A percentile compares a stretch with the other conserved stretches of the same genome.
phyloP scores from a whole-genome alignment of 2,888 invertebrate genomes.

The Epiblema foenella region DNA sequence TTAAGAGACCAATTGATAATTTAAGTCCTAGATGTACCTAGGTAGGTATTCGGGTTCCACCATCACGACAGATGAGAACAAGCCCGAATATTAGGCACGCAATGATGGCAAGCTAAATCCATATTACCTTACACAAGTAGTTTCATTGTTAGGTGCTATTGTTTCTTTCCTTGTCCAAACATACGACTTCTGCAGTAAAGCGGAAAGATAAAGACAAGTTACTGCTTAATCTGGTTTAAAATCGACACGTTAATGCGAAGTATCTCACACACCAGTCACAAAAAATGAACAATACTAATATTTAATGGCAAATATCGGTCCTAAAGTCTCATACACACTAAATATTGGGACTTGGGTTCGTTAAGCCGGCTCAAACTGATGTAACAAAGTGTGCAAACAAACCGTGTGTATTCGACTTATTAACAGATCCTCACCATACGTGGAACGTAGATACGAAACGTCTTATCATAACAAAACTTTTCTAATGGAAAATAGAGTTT shows the following conservation, averaged over 20 bases:
- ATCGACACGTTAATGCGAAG: slow-evolving; percentile 72
- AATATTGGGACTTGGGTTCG: slow-evolving; percentile 78
- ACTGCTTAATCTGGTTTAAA: slow-evolving; percentile 63
- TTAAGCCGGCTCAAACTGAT: slow-evolving; percentile 80
- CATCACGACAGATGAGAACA: too few relatives aligned
- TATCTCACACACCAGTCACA: slow-evolving; percentile 66
- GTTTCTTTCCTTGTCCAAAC: neutral
- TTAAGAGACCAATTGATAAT: too few relatives aligned
- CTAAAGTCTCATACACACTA: slow-evolving; percentile 78
- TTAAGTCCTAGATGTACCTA: too few relatives aligned
- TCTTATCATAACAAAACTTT: slow-evolving; percentile 43
- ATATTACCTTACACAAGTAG: neutral
- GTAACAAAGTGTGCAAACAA: slow-evolving; percentile 79
- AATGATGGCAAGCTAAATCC: neutral
- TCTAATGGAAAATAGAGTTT: slow-evolving; percentile 49
- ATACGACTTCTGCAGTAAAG: slow-evolving; percentile 34
- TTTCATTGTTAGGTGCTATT: neutral
- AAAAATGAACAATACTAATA: slow-evolving; percentile 78
- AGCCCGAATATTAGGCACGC: too few relatives aligned
- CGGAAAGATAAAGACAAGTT: slow-evolving; percentile 47
- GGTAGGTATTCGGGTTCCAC: too few relatives aligned
- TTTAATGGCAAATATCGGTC: slow-evolving; percentile 77
- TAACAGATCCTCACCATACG: slow-evolving; percentile 76
- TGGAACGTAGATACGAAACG: slow-evolving; percentile 48
- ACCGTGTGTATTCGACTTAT: slow-evolving; percentile 75